phyloP scores from a whole-genome alignment of 2,113 vertebrate genomes.

The Elephantulus edwardii region DNA sequence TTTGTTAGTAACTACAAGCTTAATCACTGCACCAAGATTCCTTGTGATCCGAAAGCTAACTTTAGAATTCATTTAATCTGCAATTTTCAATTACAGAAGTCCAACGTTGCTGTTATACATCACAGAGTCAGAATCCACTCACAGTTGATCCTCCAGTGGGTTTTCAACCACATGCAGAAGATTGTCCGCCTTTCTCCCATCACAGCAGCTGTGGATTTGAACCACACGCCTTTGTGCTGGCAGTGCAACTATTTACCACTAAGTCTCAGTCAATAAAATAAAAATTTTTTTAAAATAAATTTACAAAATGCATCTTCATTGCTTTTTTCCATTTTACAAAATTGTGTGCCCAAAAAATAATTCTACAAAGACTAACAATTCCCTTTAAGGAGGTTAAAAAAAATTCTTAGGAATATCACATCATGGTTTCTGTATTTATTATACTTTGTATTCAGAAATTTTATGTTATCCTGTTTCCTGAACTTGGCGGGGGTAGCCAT shows the following conservation, averaged over 20 bases:
- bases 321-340: conserved; percentile 33
- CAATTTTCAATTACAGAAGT: conserved; percentile 44
- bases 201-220: too few relatives aligned
- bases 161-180: too few relatives aligned
- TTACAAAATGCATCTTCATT: background rate
- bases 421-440: background rate
- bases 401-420: background rate
- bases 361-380: background rate
- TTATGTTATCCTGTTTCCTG: background rate
- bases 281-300: background rate
- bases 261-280: too few relatives aligned
- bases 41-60: background rate
- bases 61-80: background rate
- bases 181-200: too few relatives aligned
- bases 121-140: too few relatives aligned
- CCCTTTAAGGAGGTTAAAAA: background rate
- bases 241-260: too few relatives aligned
- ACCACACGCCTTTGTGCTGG: too few relatives aligned
- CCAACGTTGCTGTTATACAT: too few relatives aligned
- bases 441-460: background rate
- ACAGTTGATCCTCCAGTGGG: too few relatives aligned
- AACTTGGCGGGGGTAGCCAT: background rate
- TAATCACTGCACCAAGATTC: too few relatives aligned
- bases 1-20: too few relatives aligned
- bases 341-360: conserved; percentile 5